Conservation (phyloP, 2,797 vertebrate species). For the Carduelis carduelis region DNA sequence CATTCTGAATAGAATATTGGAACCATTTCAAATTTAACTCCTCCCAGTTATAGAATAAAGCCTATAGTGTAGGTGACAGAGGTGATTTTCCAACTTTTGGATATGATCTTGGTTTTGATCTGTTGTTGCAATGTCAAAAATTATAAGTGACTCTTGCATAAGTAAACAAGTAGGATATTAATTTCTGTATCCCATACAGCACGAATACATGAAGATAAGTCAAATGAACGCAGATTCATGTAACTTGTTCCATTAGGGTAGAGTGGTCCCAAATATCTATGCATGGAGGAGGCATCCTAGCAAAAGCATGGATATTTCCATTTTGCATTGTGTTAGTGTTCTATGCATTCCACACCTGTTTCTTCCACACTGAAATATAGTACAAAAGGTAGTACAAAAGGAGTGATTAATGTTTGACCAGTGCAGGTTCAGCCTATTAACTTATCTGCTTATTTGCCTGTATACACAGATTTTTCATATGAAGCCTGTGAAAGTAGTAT, state of each 20-base stretch:
- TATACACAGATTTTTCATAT: background rate
- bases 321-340: background rate
- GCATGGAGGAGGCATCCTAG: background rate
- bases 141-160: background rate
- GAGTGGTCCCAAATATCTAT: background rate
- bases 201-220: background rate
- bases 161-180: background rate
- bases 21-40: background rate
- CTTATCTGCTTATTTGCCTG: constrained; percentile 17
- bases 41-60: background rate
- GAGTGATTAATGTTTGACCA: background rate
- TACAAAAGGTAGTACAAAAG: background rate
- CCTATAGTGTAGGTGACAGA: background rate
- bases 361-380: background rate
- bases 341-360: background rate
- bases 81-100: constrained; percentile 2
- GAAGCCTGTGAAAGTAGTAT: constrained; percentile 42
- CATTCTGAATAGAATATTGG: background rate
- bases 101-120: background rate
- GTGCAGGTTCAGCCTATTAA: background rate
- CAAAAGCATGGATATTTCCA: background rate
- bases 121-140: background rate
- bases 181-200: background rate
- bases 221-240: background rate
- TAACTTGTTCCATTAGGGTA: background rate